Conservation (phyloP, 1,140 invertebrate genomes). For the Zaprionus camerounensis region DNA sequence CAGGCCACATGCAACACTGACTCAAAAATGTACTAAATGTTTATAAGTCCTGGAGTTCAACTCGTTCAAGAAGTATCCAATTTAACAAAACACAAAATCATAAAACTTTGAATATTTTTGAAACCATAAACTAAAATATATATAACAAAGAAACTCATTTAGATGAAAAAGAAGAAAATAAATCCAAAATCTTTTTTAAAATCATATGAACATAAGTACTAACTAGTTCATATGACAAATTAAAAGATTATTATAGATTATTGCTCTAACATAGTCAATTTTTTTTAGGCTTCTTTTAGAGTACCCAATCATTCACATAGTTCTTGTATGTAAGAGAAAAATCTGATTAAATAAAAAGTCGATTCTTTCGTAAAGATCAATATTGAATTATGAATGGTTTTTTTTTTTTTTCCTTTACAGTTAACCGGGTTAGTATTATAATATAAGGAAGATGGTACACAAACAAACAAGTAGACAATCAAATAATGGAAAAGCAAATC, state of each 20-base stretch:
- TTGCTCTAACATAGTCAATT: no score
- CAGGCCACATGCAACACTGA: conserved; percentile 46
- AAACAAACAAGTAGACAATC: not conserved
- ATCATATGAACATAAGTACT: not conserved
- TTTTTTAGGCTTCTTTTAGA: not conserved
- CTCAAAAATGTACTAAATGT: not conserved
- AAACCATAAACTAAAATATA: not conserved
- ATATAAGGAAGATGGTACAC: not conserved
- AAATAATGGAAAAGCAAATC: not conserved
- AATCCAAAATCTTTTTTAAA: no score
- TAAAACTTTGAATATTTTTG: not conserved
- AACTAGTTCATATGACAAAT: not conserved
- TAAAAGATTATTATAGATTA: not conserved
- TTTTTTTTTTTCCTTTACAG: no score
- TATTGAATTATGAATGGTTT: not conserved
- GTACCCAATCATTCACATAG: not conserved
- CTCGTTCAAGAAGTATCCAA: conserved; percentile 6
- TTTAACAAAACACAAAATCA: not conserved
- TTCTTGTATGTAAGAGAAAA: not conserved
- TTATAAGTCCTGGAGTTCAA: not conserved
- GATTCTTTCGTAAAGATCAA: not conserved
- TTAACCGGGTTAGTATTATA: not conserved
- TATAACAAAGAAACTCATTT: not conserved
- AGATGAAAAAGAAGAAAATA: not conserved
- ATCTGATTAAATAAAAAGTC: not conserved